Percentiles rank a stretch among this genome's conserved stretches.
Conservation (phyloP, 2,797 vertebrate genomes). For the Artibeus lituratus region DNA sequence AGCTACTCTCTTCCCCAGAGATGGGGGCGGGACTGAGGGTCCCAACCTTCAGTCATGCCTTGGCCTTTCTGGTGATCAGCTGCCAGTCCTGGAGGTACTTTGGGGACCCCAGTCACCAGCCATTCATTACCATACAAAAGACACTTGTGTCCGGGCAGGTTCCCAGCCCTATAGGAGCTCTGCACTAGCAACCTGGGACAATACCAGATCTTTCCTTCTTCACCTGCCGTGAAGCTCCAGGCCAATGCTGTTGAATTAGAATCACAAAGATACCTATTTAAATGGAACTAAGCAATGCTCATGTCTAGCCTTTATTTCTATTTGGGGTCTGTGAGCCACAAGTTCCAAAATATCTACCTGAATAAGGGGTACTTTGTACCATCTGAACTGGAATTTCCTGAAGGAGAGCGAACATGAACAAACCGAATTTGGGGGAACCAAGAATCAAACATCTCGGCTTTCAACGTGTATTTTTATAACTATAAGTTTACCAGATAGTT, state of each 20-base stretch:
- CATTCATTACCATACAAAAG: background rate
- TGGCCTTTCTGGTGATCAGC: background rate
- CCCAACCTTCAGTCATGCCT: background rate
- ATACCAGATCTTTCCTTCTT: background rate
- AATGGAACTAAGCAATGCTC: background rate
- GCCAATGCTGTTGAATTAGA: background rate
- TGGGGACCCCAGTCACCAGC: background rate
- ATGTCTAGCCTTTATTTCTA: background rate
- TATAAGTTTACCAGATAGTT: background rate
- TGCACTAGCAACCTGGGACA: background rate
- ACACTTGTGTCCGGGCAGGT: background rate
- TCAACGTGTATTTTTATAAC: background rate
- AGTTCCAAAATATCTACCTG: background rate
- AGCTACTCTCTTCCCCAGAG: too few species aligned
- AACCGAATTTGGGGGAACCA: background rate
- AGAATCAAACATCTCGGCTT: background rate
- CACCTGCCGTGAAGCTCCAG: background rate
- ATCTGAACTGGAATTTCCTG: background rate
- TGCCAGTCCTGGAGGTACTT: background rate
- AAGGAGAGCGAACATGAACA: background rate
- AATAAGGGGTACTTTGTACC: background rate
- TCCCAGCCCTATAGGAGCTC: background rate
- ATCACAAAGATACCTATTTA: background rate
- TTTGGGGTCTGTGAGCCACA: background rate
- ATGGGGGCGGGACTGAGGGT: background rate